Percentiles rank a stretch among this genome's conserved stretches.
Evolutionary conservation across 2,113 vertebrate species (phyloP).

Genomic region (Paedocypris sp.): DNA sequence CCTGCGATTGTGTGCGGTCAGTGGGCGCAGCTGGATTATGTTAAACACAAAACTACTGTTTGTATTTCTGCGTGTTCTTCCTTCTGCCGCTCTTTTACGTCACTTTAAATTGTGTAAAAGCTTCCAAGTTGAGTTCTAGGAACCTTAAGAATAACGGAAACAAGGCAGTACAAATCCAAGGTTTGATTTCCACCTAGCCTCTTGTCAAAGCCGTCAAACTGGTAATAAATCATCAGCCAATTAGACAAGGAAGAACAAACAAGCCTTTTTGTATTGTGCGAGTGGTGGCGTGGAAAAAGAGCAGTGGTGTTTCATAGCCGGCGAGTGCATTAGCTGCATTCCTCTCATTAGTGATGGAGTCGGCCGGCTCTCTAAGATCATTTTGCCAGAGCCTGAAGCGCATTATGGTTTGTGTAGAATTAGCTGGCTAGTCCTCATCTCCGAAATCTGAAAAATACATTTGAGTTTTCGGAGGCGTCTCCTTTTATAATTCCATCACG

Average conservation of each 20-base stretch:
- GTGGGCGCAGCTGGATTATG: neutral
- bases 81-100: neutral
- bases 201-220: too few species aligned
- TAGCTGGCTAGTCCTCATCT: neutral
- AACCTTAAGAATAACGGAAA: too few species aligned
- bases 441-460: neutral
- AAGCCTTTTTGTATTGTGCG: conserved; percentile 23
- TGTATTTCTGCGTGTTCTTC: neutral
- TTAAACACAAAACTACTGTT: neutral
- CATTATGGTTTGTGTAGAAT: neutral
- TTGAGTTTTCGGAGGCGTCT: neutral
- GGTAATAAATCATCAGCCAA: conserved; percentile 27
- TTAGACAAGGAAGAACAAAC: conserved; percentile 21
- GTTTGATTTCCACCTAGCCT: too few species aligned
- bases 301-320: conserved; percentile 17
- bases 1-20: neutral
- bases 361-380: neutral
- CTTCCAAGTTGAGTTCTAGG: too few species aligned
- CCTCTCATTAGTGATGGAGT: neutral
- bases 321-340: neutral
- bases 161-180: too few species aligned
- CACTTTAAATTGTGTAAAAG: too few species aligned
- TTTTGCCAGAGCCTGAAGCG: neutral
- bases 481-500: too few species aligned
- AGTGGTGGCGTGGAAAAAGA: conserved; percentile 25